Evolutionary conservation across 2,888 invertebrate genomes (phyloP).

Genomic region (Urechis unicinctus): DNA sequence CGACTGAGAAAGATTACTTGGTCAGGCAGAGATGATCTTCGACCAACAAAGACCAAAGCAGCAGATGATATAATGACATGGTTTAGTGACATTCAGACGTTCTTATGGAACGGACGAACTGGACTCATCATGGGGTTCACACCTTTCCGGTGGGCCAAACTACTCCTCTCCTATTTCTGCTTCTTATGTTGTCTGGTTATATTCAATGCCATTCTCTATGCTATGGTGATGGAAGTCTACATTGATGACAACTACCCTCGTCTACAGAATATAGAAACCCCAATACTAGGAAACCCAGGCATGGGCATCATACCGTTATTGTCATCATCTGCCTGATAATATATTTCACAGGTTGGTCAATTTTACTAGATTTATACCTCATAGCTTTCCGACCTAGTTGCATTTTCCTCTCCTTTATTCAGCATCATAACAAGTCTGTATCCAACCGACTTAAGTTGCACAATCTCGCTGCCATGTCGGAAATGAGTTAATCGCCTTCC

Average conservation of each 20-base stretch:
- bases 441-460: too few relatives aligned
- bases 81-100: neutral
- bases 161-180: conserved; percentile 11
- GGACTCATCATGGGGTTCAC: neutral
- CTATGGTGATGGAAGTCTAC: conserved; percentile 14
- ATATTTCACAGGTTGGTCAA: too few relatives aligned
- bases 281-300: conserved; percentile 16
- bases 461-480: too few relatives aligned
- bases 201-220: conserved; percentile 7
- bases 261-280: conserved; percentile 1
- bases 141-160: conserved; percentile 5
- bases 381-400: too few relatives aligned
- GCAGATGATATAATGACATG: neutral
- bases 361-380: too few relatives aligned
- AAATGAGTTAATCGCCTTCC: too few relatives aligned
- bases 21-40: neutral
- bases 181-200: conserved; percentile 10
- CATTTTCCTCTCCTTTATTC: too few relatives aligned
- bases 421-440: too few relatives aligned
- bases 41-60: neutral
- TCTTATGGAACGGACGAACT: neutral
- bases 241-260: conserved; percentile 16
- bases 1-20: neutral
- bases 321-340: too few relatives aligned
- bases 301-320: conserved; percentile 95